These are phyloP conservation scores for Vulpes vulpes DNA, from an alignment of 2,113 vertebrate species.

Conservation along the genomic window DNA sequence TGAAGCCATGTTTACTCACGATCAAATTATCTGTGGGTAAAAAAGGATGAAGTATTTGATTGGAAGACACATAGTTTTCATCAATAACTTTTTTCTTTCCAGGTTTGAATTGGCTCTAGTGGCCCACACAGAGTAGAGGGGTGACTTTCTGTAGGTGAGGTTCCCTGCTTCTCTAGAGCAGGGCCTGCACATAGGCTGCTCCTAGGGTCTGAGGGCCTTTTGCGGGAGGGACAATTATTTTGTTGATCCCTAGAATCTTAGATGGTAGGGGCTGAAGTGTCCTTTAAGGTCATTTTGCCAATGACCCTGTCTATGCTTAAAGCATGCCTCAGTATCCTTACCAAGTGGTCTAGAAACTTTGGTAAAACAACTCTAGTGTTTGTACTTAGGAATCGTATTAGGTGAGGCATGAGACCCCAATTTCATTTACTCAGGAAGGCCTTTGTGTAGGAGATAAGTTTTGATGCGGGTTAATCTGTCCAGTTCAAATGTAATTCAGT, in stretches of 20 bases:
- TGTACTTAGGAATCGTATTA: not conserved
- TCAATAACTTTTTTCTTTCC: not conserved
- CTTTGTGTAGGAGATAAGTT: slow-evolving; percentile 7
- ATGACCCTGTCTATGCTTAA: not conserved
- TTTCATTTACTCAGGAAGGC: not conserved
- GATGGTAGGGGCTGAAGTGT: not conserved
- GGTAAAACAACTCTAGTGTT: not conserved
- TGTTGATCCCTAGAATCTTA: not conserved
- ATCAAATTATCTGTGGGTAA: not conserved
- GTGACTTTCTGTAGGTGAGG: not conserved
- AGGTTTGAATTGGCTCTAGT: not conserved
- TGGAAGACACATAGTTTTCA: not conserved
- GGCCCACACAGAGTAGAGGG: not conserved
- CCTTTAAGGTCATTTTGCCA: not conserved
- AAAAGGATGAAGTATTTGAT: not conserved
- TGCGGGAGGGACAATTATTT: not conserved
- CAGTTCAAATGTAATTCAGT: slow-evolving; percentile 46
- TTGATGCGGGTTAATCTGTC: slow-evolving; percentile 13
- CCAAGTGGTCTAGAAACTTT: not conserved
- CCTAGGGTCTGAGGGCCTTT: not conserved
- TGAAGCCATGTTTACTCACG: not conserved
- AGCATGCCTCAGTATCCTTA: not conserved
- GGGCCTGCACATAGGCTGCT: not conserved
- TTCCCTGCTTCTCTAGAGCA: not conserved
- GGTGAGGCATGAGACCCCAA: not conserved